Evolutionary conservation across 2,113 vertebrate genomes (phyloP).

Genomic region (Macaca fascicularis): DNA sequence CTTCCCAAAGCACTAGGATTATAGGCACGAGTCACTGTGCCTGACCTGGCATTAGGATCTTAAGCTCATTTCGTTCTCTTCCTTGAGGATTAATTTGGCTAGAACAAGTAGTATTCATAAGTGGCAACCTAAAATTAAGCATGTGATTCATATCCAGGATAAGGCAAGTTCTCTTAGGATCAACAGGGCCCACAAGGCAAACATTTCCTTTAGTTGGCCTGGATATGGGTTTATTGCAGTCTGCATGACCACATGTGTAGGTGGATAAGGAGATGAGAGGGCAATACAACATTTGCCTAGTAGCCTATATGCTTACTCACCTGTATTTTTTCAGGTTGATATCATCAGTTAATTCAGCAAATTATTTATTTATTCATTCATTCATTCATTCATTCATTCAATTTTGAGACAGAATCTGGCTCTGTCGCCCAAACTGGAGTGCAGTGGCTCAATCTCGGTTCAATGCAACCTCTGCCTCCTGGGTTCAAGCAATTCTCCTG

Average conservation of each 20-base stretch:
- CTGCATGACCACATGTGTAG: not conserved
- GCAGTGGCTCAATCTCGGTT: no score
- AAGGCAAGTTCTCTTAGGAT: not conserved
- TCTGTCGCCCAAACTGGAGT: no score
- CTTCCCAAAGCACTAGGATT: no score
- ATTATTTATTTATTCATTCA: not conserved
- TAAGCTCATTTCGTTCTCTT: not conserved
- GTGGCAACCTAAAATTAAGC: not conserved
- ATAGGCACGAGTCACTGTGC: no score
- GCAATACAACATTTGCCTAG: no score
- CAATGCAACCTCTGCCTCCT: no score
- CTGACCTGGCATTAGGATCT: not conserved
- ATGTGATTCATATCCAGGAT: not conserved
- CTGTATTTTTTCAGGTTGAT: not conserved
- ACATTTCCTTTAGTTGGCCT: not conserved
- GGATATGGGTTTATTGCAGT: not conserved
- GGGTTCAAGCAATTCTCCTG: no score
- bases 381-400: no score
- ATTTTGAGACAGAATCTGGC: no score
- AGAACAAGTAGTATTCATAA: not conserved
- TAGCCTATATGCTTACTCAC: not conserved
- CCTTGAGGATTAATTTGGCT: not conserved
- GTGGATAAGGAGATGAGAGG: not conserved
- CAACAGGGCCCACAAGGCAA: not conserved
- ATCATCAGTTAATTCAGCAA: not conserved